These are phyloP conservation scores for Polymixis lichenea DNA, from an alignment of 2,888 invertebrate species.

Conservation along the genomic window DNA sequence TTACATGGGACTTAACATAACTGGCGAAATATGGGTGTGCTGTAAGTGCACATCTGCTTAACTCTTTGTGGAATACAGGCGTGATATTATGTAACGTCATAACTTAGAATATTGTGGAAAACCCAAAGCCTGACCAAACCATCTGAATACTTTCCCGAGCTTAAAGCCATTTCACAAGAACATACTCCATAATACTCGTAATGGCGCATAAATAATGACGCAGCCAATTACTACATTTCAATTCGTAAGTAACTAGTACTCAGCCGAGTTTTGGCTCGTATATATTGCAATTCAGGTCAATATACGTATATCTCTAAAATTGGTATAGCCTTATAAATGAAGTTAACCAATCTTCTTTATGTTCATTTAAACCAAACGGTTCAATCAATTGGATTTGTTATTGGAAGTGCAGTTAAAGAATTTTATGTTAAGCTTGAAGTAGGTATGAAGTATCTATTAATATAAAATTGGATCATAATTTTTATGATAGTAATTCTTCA, in stretches of 20 bases:
- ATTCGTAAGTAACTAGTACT: slow-evolving; percentile 19
- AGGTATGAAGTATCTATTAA: neutral
- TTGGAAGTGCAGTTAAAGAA: neutral
- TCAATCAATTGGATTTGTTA: neutral
- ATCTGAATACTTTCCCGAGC: slow-evolving; percentile 6
- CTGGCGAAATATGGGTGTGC: neutral
- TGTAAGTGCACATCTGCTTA: neutral
- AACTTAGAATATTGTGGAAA: neutral
- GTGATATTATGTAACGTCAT: neutral
- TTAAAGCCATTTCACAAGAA: slow-evolving; percentile 21
- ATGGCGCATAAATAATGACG: slow-evolving; percentile 23
- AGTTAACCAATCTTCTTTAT: neutral
- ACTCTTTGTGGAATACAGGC: neutral
- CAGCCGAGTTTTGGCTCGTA: neutral
- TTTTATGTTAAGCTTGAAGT: neutral
- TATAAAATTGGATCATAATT: too few species aligned
- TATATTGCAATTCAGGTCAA: slow-evolving; percentile 1
- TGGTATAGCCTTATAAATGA: neutral
- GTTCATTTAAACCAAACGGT: neutral
- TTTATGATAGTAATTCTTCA: neutral
- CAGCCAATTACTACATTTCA: slow-evolving; percentile 18
- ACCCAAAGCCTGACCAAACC: neutral
- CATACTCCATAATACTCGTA: slow-evolving; percentile 6
- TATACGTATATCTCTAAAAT: neutral
- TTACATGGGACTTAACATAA: neutral